Evolutionary conservation across 2,797 vertebrate genomes (phyloP), one percentile per base, ranked within the genome.

Genomic region (Antennarius maculatus): DNA sequence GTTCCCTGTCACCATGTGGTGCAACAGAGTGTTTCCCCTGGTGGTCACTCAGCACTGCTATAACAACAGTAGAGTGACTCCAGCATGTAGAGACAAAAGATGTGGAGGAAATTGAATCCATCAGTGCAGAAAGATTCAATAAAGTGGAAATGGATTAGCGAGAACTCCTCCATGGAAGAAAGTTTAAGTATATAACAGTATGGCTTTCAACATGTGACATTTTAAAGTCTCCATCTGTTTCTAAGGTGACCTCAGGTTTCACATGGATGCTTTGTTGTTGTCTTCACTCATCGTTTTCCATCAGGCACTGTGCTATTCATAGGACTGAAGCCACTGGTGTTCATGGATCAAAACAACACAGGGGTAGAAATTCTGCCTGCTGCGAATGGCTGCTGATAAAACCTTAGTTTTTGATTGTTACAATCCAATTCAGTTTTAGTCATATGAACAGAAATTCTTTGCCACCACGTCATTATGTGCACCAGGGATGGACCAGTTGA

Each of bases 21-120:
- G 54, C 61, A 66, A 51, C 56, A 49, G 64, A 61, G 39, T 5
- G 28, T 49, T 10, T 8, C 29, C 61, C 63, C 37, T 14, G 64
- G 71, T 82, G 79, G 82, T 77, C 66, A 54, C 61, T 61, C 27
- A 27, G 34, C 18, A 78, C 74, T 88, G 65, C 87, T 77, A 89
- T 91, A 80, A 86, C 76, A 91, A 92, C 89, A 73, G 34, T 45
- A 74, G 56, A 74, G 56, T 73, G 69, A 75, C 17, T 61, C 64
- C 72, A 75, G 66, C 64, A 54, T 77, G 74, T 41, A 8, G 51
- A 75, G 58, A 54, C 61, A 43, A 50, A 61, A 42, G 62, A 23
- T 42, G 55, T 39, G 58, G 54, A 61, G 69, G 79, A 62, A 63
- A 65, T 74, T 56, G 61, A 63, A 79, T 66, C 76, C 72, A 69